These are phyloP conservation scores for Heliopora coerulea DNA, from an alignment of 92 coral and sea anemone species.

Conservation along the genomic window DNA sequence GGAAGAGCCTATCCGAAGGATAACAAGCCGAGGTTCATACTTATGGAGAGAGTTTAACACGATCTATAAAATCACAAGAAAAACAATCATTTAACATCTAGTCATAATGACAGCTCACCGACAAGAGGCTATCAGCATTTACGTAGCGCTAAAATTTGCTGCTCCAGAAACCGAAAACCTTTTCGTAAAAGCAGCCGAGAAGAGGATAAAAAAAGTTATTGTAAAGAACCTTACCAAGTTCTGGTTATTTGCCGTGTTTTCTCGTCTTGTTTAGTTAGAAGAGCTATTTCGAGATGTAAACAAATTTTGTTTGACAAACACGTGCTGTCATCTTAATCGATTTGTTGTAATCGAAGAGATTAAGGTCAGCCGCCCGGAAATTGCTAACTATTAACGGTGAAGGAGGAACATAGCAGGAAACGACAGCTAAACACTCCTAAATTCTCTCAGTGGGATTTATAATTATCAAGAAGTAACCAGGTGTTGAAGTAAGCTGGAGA, in stretches of 20 bases:
- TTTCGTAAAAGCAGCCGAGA: too few species aligned
- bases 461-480: too few species aligned
- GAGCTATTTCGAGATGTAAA: slow-evolving; percentile 23
- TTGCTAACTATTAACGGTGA: slow-evolving; percentile 34
- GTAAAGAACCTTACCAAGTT: not conserved
- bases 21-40: slow-evolving; percentile 92
- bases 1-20: slow-evolving; percentile 80
- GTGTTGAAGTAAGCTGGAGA: not conserved
- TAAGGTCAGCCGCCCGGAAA: slow-evolving; percentile 35
- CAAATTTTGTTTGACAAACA: slow-evolving; percentile 20
- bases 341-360: slow-evolving; percentile 39
- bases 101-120: too few species aligned
- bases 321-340: slow-evolving; percentile 36
- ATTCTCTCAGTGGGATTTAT: too few species aligned
- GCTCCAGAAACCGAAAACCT: too few species aligned
- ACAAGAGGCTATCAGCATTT: too few species aligned
- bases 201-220: too few species aligned
- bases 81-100: too few species aligned
- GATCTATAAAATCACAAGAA: slow-evolving; percentile 60
- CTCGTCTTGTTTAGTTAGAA: slow-evolving; percentile 1
- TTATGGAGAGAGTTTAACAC: slow-evolving; percentile 96
- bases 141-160: too few species aligned
- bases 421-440: not conserved
- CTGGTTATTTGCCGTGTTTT: not conserved
- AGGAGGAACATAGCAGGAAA: not conserved